phyloP scores from a whole-genome alignment of 2,888 invertebrate genomes.

The Scelioninae gen. 1 region DNA sequence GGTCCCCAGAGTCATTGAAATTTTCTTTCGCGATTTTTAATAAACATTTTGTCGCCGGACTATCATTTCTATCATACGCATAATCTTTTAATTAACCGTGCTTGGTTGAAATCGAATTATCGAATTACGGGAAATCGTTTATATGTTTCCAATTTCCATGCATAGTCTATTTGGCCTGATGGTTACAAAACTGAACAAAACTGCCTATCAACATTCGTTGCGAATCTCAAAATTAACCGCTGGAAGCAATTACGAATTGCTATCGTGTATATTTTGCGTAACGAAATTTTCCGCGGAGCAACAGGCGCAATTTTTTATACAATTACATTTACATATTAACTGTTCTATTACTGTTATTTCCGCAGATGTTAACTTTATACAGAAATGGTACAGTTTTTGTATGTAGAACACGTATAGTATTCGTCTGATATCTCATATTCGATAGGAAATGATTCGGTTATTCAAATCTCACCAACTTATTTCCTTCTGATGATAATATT shows the following conservation, averaged over 20 bases:
- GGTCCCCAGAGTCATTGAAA: not conserved
- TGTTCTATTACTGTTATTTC: not conserved
- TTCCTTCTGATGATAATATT: not conserved
- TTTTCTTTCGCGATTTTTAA: not conserved
- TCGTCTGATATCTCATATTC: not conserved
- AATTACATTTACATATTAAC: constrained; percentile 12
- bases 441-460: constrained; percentile 14
- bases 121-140: not conserved
- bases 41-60: not conserved
- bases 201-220: not conserved
- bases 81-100: not conserved
- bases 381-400: not conserved
- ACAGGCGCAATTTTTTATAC: constrained; percentile 8
- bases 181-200: not conserved
- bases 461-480: constrained; percentile 16
- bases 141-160: constrained; percentile 10
- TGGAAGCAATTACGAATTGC: not conserved
- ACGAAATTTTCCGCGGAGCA: not conserved
- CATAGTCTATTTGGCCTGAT: not conserved
- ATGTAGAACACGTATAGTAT: not conserved
- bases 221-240: not conserved
- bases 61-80: not conserved
- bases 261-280: not conserved
- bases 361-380: constrained; percentile 4
- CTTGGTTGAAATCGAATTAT: not conserved